Conservation (phyloP, 1,140 invertebrate genomes). For the Chironomus striatipennis region DNA sequence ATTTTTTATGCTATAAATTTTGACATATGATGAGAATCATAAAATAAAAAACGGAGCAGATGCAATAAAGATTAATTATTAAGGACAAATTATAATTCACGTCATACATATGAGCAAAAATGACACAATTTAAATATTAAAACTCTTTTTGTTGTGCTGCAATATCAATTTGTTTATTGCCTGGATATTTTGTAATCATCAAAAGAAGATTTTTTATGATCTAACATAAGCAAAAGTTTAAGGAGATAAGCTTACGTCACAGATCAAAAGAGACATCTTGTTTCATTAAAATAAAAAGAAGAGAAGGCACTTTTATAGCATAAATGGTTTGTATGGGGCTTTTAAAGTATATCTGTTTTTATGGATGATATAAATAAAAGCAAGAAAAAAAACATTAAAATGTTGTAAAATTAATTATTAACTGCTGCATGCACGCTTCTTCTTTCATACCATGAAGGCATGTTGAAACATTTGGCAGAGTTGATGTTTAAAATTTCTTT, state of each 20-base stretch:
- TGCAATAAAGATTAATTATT: slow-evolving; percentile 9
- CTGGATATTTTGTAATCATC: too few species aligned
- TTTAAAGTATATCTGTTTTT: background rate
- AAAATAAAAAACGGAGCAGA: background rate
- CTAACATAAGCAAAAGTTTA: background rate
- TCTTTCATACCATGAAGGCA: background rate
- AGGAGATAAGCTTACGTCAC: background rate
- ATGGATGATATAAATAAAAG: slow-evolving; percentile 4
- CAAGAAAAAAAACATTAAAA: background rate
- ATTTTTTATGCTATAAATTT: background rate
- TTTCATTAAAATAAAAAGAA: slow-evolving; percentile 10
- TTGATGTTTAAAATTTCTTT: too few species aligned
- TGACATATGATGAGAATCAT: background rate
- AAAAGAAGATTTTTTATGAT: background rate
- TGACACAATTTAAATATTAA: too few species aligned
- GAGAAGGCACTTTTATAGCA: background rate
- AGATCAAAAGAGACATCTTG: background rate
- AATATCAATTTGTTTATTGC: too few species aligned
- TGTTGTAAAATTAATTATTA: slow-evolving; percentile 15
- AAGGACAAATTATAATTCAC: background rate
- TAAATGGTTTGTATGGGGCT: background rate
- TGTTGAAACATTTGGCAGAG: too few species aligned
- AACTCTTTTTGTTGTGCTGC: too few species aligned
- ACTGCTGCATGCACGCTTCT: background rate
- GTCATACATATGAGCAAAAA: too few species aligned